Evolutionary conservation across 1,140 invertebrate species (phyloP), one percentile per base, ranked within the genome.

Genomic region (Druon quercuslanigerum): DNA sequence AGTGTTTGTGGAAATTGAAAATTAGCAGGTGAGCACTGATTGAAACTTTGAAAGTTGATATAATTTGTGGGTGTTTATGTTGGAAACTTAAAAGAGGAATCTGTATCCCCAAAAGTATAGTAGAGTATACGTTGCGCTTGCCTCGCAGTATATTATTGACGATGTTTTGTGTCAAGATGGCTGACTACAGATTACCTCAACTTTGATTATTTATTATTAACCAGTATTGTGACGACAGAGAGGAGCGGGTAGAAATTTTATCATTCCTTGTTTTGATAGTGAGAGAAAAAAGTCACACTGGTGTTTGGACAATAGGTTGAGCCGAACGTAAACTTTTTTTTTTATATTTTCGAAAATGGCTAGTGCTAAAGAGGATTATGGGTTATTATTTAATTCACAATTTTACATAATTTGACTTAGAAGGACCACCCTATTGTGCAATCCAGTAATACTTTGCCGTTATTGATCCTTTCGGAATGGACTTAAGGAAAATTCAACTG

Each of bases 191-290:
- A 20, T 66, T 66, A 33, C 20, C 57, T 66, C 57, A 17, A 72
- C 16, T 50, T 72, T 72, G 13, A 72, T 46, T 46, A 72, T 72
- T 51, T 33, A 16, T 51, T 52, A 20, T 51, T 50, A 72, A 72
- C 12, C 40, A 56, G 19, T 33, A 33, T 40, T 66, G 5, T 66
- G 13, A 66, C 13, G 60, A 70, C 14, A 52, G 60, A 56, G 46
- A 77, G 50, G 51, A 51, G 57, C 17, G 50, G 71, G 72, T 66
- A 19, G 72, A 76, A 73, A 78, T 73, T 46, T 75, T 70, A 66
- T 33, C 54, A 56, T 56, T 71, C 50, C 60, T 40, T 71, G 19
- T 70, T 56, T 56, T 52, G 50, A 73, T 57, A 11, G 51, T 19
- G n/a, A 72, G 40, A 46, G n/a, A 25, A 46, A 46, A 50, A 25